Base-by-base conservation (phyloP, 2,797 vertebrate genomes). In the Odontamblyopus lacepedii region DNA sequence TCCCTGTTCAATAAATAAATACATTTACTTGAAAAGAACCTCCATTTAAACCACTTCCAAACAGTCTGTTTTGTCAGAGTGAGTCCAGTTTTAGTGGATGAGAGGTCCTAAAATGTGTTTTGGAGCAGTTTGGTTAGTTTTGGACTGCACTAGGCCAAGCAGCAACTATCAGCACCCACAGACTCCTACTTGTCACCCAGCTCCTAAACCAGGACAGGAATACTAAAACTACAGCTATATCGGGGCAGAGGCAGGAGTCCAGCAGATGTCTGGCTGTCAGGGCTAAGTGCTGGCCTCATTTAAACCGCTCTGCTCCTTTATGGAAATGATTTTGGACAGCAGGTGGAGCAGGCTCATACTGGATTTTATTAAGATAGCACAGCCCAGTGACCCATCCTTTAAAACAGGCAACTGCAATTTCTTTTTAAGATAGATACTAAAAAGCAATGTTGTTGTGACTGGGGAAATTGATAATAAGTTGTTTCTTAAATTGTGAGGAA, bases 141-240 rank as follows among this genome's bases (percentile, higher is more conserved):
- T 67, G 60, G 53, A 38, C 65, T 50, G 61, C 76, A 76, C 69
- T 38, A 18, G 51, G 72, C 71, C 71, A 64, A 83, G 81, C 67
- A 71, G 70, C 77, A 74, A 67, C 70, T 67, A 84, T 73, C 79
- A 77, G 71, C 70, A 83, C 74, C 73, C 41, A 82, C 79, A 80
- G 83, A 75, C 61, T 56, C 66, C 70, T 70, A 84, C 87, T 86
- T 82, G 73, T 88, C 78, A 81, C 78, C 83, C 67, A 66, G 53
- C 19, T 60, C 70, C 48, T 68, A 81, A 63, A 75, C 72, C 62
- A 11, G 62, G 70, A 51, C 71, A 41, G 18, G 68, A 83, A 80
- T 69, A 77, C 51, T 65, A 57, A 82, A 48, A 59, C 63, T 16
- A 18, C 59, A 38, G n/a, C 69, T 66, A 70, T 59, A 50, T 29